Base-by-base conservation (phyloP, 2,113 vertebrate genomes). In the Urocynchramus pylzowi region DNA sequence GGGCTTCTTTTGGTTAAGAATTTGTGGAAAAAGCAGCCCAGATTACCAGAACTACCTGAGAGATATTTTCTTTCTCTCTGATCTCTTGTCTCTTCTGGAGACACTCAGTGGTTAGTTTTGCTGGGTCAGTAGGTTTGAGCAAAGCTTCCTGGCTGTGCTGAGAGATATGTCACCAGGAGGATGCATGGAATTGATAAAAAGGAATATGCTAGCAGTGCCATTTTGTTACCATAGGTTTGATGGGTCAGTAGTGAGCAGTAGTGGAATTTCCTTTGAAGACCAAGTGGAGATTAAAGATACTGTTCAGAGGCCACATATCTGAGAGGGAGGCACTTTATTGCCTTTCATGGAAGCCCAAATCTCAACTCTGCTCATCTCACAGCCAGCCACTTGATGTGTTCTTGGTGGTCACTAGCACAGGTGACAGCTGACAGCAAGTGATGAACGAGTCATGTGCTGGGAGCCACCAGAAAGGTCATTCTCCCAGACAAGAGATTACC, bases 371-470 rank as follows among this genome's bases (percentile, higher is more conserved):
- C 17, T 76, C 27, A 28, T 74, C 22, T 23, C 2, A 7, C 57
- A 87, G 42, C 44, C 2, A 1, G 39, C 11, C 2, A 2, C 42
- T 81, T n/a, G 39, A 27, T 54, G 9, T 54, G 39, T 47, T 61
- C 79, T 53, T 49, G 19, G 53, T 75, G 49, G 49, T 70, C 76
- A 74, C 37, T n/a, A 53, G 64, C 53, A 37, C 37, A 39, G 49
- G 39, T 52, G 54, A 70, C 79, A 69, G 35, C 35, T 70, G 35
- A 42, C 56, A 61, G 56, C 31, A 83, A 71, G 31, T 44, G 37
- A 35, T 31, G 21, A 35, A 39, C 0, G 0, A 39, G 19, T 57
- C 18, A 4, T 2, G 1, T 89, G 28, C 42, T 10, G 12, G 23
- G 18, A 78, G 81, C 77, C 56, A 74, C 42, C n/a, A 77, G 68